Evolutionary conservation across 1,140 invertebrate species (phyloP).

Genomic region (Hypothenemus hampei): DNA sequence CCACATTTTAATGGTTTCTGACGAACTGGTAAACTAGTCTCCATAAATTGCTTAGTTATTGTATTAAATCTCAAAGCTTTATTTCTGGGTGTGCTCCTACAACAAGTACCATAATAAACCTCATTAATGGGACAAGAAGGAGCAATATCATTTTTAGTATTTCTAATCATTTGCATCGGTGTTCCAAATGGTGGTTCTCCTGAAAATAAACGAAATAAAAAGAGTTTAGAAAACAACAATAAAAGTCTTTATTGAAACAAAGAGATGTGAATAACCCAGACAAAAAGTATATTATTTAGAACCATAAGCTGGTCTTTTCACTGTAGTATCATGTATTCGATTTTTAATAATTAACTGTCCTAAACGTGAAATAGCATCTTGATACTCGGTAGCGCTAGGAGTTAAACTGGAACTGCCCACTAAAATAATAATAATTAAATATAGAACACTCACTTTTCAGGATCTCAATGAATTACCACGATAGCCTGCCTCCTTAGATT

Average conservation of each 20-base stretch:
- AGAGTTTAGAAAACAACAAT: too few species aligned
- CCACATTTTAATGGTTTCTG: neutral
- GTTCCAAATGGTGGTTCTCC: slow-evolving; percentile 7
- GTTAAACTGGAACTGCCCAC: slow-evolving; percentile 27
- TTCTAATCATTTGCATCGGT: slow-evolving; percentile 8
- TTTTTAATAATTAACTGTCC: slow-evolving; percentile 51
- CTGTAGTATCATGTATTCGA: neutral
- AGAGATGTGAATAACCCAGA: too few species aligned
- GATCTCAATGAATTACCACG: slow-evolving; percentile 26
- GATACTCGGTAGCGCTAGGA: slow-evolving; percentile 51
- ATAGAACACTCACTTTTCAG: slow-evolving; percentile 40
- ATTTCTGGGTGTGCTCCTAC: slow-evolving; percentile 2
- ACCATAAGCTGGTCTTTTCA: neutral
- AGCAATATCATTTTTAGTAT: slow-evolving; percentile 5
- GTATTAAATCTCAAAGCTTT: slow-evolving; percentile 11
- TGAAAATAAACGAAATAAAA: too few species aligned
- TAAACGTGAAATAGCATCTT: slow-evolving; percentile 53
- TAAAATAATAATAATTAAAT: slow-evolving; percentile 21
- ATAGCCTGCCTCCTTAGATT: slow-evolving; percentile 16
- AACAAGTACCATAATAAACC: neutral
- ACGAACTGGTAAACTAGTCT: slow-evolving; percentile 1
- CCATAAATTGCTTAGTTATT: slow-evolving; percentile 8
- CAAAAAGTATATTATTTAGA: neutral
- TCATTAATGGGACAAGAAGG: slow-evolving; percentile 3
- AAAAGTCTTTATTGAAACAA: too few species aligned